Percentiles rank a stretch among this genome's conserved stretches.
phyloP scores from a whole-genome alignment of 1,140 invertebrate species.

The Mercenaria mercenaria region DNA sequence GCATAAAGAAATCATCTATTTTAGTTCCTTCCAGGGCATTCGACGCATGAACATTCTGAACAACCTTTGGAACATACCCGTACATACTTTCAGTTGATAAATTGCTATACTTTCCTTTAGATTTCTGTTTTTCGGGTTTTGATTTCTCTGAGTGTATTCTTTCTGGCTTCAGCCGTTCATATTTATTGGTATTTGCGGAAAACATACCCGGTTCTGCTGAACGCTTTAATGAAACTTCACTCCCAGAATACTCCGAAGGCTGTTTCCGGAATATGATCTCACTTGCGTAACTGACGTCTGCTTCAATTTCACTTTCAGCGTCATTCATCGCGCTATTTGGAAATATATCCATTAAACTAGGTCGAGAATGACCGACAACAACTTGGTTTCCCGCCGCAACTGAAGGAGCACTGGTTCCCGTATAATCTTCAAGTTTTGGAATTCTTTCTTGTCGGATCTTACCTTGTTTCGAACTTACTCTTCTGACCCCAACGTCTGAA shows the following conservation, averaged over 20 bases:
- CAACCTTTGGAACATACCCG: slow-evolving; percentile 72
- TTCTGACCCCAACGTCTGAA: slow-evolving; percentile 37
- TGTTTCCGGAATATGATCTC: slow-evolving; percentile 40
- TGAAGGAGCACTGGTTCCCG: not conserved
- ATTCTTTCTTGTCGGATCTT: not conserved
- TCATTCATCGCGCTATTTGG: not conserved
- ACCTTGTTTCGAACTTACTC: not conserved
- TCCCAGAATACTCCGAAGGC: not conserved
- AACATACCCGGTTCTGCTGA: not conserved
- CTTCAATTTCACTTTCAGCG: not conserved
- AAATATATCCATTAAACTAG: not conserved
- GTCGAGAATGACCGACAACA: not conserved
- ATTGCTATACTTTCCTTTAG: slow-evolving; percentile 1
- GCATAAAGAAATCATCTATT: slow-evolving; percentile 71
- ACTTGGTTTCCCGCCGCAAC: no score
- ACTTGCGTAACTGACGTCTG: slow-evolving; percentile 37
- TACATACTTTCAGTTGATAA: slow-evolving; percentile 70
- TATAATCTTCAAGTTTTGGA: slow-evolving; percentile 32
- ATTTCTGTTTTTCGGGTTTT: not conserved
- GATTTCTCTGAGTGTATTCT: not conserved
- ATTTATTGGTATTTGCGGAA: slow-evolving; percentile 1
- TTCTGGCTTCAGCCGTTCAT: slow-evolving; percentile 30
- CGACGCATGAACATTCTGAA: slow-evolving; percentile 72
- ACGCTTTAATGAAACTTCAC: not conserved
- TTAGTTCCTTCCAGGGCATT: slow-evolving; percentile 69